These are phyloP conservation scores for Poecile atricapillus DNA, from an alignment of 2,113 vertebrate genomes.

Conservation along the genomic window DNA sequence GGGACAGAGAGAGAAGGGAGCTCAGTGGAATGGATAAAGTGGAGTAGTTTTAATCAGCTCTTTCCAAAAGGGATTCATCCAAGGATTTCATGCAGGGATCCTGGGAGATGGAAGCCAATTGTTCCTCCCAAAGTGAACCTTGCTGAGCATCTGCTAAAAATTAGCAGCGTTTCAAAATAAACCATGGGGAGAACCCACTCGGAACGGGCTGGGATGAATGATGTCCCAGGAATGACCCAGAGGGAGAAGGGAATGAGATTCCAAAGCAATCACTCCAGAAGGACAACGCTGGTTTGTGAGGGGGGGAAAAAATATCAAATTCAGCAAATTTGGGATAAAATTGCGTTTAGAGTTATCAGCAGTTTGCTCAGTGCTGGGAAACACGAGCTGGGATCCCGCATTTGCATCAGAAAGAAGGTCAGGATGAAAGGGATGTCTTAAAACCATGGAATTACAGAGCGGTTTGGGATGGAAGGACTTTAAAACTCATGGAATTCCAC, in stretches of 20 bases:
- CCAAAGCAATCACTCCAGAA: neutral
- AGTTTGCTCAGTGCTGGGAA: neutral
- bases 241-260: neutral
- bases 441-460: neutral
- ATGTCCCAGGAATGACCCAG: neutral
- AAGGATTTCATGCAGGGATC: neutral
- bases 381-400: neutral
- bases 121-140: neutral
- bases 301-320: neutral
- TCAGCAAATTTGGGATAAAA: neutral
- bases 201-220: neutral
- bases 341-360: neutral
- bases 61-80: neutral
- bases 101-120: neutral
- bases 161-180: conserved; percentile 26
- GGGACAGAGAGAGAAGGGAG: neutral
- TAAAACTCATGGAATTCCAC: neutral
- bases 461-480: neutral
- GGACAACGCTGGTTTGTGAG: neutral
- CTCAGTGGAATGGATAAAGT: rapidly evolving
- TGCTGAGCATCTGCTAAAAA: neutral
- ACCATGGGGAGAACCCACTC: neutral
- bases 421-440: neutral
- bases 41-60: neutral
- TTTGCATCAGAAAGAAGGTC: neutral